Conservation (phyloP, 2,113 vertebrate species). For the Laticauda laticaudata region DNA sequence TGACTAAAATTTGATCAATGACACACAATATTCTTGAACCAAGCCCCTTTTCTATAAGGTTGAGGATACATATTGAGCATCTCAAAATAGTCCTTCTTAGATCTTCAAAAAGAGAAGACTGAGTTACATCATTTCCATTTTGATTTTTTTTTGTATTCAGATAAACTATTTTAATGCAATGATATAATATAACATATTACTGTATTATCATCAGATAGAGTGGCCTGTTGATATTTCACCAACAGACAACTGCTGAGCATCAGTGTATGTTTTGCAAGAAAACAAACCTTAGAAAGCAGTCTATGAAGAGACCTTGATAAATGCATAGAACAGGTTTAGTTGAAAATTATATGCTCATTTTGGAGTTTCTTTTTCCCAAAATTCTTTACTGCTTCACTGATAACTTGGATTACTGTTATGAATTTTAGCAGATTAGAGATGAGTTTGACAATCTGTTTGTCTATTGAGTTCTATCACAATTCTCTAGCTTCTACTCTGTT, state of each 20-base stretch:
- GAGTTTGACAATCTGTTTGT: neutral
- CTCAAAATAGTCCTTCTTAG: constrained; percentile 24
- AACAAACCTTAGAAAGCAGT: neutral
- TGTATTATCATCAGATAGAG: constrained; percentile 23
- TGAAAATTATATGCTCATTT: accelerated
- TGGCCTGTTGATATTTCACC: constrained; percentile 1
- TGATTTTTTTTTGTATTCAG: neutral
- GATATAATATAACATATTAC: constrained; percentile 11
- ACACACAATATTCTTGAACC: constrained; percentile 44
- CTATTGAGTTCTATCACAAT: neutral
- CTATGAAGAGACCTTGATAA: neutral
- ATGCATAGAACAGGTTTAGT: neutral
- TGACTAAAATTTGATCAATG: constrained; percentile 60
- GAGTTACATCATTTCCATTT: neutral
- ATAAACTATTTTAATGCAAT: neutral
- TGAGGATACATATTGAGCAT: constrained; percentile 21
- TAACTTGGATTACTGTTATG: neutral
- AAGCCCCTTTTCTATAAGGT: constrained; percentile 15
- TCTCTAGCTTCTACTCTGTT: neutral
- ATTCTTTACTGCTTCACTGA: neutral
- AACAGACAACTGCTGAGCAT: neutral
- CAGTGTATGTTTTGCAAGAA: constrained; percentile 3
- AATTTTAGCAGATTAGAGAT: neutral
- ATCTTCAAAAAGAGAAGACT: neutral
- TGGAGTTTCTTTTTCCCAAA: neutral